Evolutionary conservation across 2,113 vertebrate genomes (phyloP).

Genomic region (Tetrao urogallus): DNA sequence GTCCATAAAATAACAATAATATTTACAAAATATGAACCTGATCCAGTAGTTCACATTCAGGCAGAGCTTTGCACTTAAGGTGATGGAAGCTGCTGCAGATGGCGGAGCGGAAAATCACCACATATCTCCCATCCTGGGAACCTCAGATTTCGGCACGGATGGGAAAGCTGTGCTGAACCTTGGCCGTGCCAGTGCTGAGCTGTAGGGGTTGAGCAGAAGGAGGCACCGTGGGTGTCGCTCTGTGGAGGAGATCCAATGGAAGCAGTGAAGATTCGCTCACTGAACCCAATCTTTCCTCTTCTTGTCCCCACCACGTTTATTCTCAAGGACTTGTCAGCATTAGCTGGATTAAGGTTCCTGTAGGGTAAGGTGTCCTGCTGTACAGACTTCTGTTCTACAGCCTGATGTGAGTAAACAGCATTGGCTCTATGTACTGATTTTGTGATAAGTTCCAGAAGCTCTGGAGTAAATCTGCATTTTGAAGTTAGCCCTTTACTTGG

Average conservation of each 20-base stretch:
- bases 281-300: background rate
- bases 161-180: background rate
- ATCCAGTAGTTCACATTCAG: conserved; percentile 31
- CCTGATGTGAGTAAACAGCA: background rate
- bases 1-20: conserved; percentile 53
- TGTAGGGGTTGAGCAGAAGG: background rate
- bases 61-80: background rate
- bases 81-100: conserved; percentile 2
- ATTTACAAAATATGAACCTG: conserved; percentile 51
- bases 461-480: background rate
- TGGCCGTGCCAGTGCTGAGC: background rate
- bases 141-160: background rate
- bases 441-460: background rate
- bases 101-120: rapidly evolving
- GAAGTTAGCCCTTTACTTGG: background rate
- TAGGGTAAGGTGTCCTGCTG: background rate
- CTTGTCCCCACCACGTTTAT: background rate
- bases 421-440: background rate
- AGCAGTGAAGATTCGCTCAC: background rate
- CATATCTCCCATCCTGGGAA: background rate
- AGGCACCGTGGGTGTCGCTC: background rate
- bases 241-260: background rate
- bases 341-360: conserved; percentile 15
- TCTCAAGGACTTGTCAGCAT: background rate
- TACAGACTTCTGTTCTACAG: background rate